Base-by-base conservation (phyloP, 2,113 vertebrate genomes). In the Corydoras sp. region DNA sequence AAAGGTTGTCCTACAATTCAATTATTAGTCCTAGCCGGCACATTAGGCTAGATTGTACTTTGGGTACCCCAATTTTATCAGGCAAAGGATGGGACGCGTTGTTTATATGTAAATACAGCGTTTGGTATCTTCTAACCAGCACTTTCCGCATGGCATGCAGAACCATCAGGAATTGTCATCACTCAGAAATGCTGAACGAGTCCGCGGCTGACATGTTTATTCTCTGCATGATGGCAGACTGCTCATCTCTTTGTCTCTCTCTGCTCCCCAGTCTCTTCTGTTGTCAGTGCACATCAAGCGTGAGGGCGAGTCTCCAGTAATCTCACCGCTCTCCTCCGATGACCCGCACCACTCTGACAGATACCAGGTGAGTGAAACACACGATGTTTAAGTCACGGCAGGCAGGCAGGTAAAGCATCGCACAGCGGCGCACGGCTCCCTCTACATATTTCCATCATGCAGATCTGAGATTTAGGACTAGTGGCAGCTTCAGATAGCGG, bases 341-440 rank as follows among this genome's bases (percentile, higher is more conserved):
- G 97, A 99, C 81, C 92, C 95, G 79, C 97, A 99, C 90, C 97
- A 98, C 84, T 99, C 97, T 50, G 97, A 99, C 92, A 94, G 97
- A 93, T 99, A 99, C 87, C 97, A 99, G 97, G 97, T 99, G 88
- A 87, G 81, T 81, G 80, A 68, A 77, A 29, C 35, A 30, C 5
- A 32, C 10, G 14, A 29, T 48, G 56, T 55, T 62, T 13, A 32
- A 62, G 12, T 13, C 51, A 62, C 58, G 12, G 51, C 69, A 64
- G 43, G 24, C 43, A 51, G 12, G 51, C 69, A 64, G 43, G 24
- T 55, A 51, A 43, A 49, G 50, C 29, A 49, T 24, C 18, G 18
- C 48, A 49, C 49, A 66, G n/a, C 18, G n/a, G 54, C 56, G 49
- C 71, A 58, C 54, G 53, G 58, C 64, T n/a, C 9, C 53, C n/a